These are phyloP conservation scores for Nymphalis polychloros DNA, from an alignment of 2,888 invertebrate genomes.

Conservation along the genomic window DNA sequence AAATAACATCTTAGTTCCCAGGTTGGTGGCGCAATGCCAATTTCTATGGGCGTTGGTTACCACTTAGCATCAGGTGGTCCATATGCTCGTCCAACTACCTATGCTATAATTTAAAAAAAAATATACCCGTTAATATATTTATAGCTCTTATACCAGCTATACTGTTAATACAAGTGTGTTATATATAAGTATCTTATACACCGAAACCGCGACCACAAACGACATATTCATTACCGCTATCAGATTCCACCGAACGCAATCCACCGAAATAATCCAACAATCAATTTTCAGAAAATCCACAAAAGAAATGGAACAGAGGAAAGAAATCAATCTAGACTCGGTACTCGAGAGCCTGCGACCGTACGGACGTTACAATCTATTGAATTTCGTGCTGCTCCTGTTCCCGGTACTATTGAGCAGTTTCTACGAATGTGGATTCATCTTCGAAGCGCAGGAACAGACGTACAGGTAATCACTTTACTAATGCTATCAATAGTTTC, in stretches of 20 bases:
- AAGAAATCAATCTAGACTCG: slow-evolving; percentile 75
- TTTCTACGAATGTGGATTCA: slow-evolving; percentile 75
- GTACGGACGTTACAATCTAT: slow-evolving; percentile 70
- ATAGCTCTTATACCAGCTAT: no score
- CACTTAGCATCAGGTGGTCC: no score
- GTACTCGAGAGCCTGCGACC: slow-evolving; percentile 73
- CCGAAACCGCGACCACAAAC: slow-evolving; percentile 1
- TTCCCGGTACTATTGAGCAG: slow-evolving; percentile 70
- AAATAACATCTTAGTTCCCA: no score
- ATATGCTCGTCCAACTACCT: no score
- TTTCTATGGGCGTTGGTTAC: no score
- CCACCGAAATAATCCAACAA: slow-evolving; percentile 20
- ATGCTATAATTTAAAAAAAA: no score
- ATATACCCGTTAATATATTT: no score
- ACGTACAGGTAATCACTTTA: slow-evolving; percentile 58
- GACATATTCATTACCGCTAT: slow-evolving; percentile 13
- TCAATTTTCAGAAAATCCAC: slow-evolving; percentile 31
- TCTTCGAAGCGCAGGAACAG: slow-evolving; percentile 72
- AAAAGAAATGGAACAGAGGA: slow-evolving; percentile 61
- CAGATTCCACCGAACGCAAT: neutral
- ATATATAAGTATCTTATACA: neutral
- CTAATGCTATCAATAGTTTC: neutral
- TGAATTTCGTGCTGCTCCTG: slow-evolving; percentile 70
- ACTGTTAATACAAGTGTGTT: no score
- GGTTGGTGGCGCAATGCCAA: no score